Evolutionary conservation across 2,888 invertebrate genomes (phyloP), one percentile per base, ranked within the genome.

Genomic region (Aethes cnicana): DNA sequence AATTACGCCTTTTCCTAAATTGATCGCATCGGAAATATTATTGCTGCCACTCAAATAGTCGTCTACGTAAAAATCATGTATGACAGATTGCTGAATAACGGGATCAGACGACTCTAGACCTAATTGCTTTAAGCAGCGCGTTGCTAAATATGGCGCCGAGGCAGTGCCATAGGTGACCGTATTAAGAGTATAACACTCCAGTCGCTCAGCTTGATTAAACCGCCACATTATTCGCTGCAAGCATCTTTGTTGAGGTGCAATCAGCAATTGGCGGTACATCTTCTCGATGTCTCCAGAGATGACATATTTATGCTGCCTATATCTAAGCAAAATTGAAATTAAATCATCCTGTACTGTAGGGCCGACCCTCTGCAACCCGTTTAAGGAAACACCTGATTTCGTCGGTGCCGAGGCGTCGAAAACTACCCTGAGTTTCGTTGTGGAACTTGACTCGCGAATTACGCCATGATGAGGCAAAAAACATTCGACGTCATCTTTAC

Each of bases 201-300:
- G 41, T 7, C 21, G 25, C 4, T 28, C 26, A 9, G 28, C 3
- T 16, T n/a, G 28, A 5, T 28, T 23, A 9, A 18, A 41, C 8
- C 41, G 25, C 25, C 25, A 41, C 9, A 41, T 5, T 6, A 41
- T 41, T 28, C 28, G 41, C 16, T 41, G 41, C 3, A 41, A 16
- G 7, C 26, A 11, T 26, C 43, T 16, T 32, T 43, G 39, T 5
- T 16, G n/a, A 5, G 30, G 21, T n/a, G 20, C 4, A 23, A 32
- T 32, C 7, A 21, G 9, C 14, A 39, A 12, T 16, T 54, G 44
- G 1, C 54, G 28, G 30, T 55, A 55, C 50, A 50, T 50, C 28
- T 55, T 55, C 26, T 55, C 50, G 6, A 55, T 32, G 18, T 55
- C 54, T 5, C 35, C 54, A 4, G 50, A 36, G 4, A 52, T 14